Evolutionary conservation across 2,113 vertebrate species (phyloP).

Genomic region (Callorhinus ursinus): DNA sequence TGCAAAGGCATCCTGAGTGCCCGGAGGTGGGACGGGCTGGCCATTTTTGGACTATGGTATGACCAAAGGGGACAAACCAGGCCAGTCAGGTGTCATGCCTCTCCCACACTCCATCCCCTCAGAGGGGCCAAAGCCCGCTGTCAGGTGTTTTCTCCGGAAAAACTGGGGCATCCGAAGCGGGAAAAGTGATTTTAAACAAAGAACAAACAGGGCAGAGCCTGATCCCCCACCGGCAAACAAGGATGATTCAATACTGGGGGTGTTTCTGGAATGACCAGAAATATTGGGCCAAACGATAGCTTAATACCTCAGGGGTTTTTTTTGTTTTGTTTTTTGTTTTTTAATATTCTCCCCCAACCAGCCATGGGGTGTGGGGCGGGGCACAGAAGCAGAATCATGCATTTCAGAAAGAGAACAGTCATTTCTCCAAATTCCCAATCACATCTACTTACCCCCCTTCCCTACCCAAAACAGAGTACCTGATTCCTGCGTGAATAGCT

Average conservation of each 20-base stretch:
- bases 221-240: not conserved
- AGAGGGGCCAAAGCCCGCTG: not conserved
- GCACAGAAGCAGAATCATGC: not conserved
- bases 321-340: not conserved
- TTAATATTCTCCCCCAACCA: not conserved
- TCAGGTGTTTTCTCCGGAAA: not conserved
- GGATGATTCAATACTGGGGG: not conserved
- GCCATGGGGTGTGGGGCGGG: accelerated
- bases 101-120: not conserved
- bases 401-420: conserved; percentile 43
- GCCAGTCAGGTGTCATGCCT: not conserved
- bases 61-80: not conserved
- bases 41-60: not conserved
- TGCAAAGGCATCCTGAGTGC: not conserved
- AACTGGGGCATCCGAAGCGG: accelerated
- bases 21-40: not conserved
- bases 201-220: not conserved
- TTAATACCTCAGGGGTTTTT: not conserved
- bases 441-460: not conserved
- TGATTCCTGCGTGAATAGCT: conserved; percentile 3
- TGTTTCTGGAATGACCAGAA: not conserved
- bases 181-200: not conserved
- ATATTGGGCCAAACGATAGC: not conserved
- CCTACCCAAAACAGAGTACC: not conserved
- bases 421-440: conserved; percentile 25